Evolutionary conservation across 2,888 invertebrate genomes (phyloP).

Genomic region (Oegoconia quadripuncta): DNA sequence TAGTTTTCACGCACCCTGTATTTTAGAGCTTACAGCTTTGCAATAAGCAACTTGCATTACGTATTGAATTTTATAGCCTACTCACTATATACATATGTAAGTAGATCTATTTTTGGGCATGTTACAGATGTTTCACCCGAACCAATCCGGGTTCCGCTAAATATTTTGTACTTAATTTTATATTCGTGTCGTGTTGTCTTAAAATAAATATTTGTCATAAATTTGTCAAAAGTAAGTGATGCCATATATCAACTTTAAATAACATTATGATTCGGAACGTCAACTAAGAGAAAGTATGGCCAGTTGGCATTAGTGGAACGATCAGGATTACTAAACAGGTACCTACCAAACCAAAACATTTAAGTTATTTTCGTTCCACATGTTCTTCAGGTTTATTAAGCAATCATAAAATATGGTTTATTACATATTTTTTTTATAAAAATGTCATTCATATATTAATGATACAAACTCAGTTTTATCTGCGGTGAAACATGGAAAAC

Average conservation of each 20-base stretch:
- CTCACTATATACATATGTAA: too few species aligned
- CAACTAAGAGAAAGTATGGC: constrained; percentile 20
- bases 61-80: constrained; percentile 47
- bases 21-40: constrained; percentile 45
- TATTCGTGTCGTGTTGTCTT: background rate
- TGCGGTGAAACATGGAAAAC: too few species aligned
- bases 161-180: background rate
- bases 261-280: constrained; percentile 14
- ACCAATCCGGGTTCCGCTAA: background rate
- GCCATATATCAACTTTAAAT: constrained; percentile 11
- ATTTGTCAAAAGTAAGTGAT: constrained; percentile 2
- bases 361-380: background rate
- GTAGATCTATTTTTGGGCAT: constrained; percentile 44
- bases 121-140: constrained; percentile 44
- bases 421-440: too few species aligned
- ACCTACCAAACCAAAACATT: constrained; percentile 17
- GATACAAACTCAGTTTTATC: too few species aligned
- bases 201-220: background rate
- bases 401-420: background rate
- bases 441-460: too few species aligned
- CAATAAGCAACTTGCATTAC: constrained; percentile 36
- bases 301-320: constrained; percentile 24
- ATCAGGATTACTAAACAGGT: constrained; percentile 16
- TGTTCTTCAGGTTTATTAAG: background rate
- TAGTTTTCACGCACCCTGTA: constrained; percentile 52